Evolutionary conservation across 2,888 invertebrate species (phyloP).

Genomic region (Mythimna loreyi): DNA sequence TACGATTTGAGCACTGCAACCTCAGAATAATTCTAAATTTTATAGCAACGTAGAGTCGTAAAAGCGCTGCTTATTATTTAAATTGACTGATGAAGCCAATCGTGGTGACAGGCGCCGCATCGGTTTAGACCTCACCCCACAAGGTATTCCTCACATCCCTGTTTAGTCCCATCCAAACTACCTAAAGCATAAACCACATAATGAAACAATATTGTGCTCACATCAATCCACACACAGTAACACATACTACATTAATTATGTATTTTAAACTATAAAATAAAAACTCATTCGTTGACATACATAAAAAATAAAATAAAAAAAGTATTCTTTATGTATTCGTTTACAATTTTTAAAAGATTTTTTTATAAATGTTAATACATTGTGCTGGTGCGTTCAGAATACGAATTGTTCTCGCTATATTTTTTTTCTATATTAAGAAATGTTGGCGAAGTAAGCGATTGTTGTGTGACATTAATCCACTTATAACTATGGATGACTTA

Average conservation of each 20-base stretch:
- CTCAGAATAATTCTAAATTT: constrained; percentile 18
- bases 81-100: constrained; percentile 52
- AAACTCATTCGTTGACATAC: constrained; percentile 77
- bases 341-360: constrained; percentile 67
- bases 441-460: constrained; percentile 86
- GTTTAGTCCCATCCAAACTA: constrained; percentile 84
- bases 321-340: constrained; percentile 71
- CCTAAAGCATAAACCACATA: constrained; percentile 81
- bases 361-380: constrained; percentile 78
- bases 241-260: constrained; percentile 79
- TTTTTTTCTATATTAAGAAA: constrained; percentile 75
- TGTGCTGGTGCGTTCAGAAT: constrained; percentile 86
- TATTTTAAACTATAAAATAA: constrained; percentile 76
- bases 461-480: constrained; percentile 77
- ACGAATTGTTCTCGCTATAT: constrained; percentile 74
- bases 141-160: constrained; percentile 80
- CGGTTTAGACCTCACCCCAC: constrained; percentile 70
- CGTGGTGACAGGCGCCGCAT: constrained; percentile 58
- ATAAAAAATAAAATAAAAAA: constrained; percentile 78
- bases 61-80: constrained; percentile 44
- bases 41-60: constrained; percentile 27
- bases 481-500: constrained; percentile 89
- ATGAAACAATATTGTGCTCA: constrained; percentile 86
- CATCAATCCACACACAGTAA: constrained; percentile 83
- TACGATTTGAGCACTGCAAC: constrained; percentile 13